Percentiles rank a stretch among this genome's conserved stretches.
Evolutionary conservation across 1,140 invertebrate species (phyloP).

Genomic region (Drosophila eugracilis): DNA sequence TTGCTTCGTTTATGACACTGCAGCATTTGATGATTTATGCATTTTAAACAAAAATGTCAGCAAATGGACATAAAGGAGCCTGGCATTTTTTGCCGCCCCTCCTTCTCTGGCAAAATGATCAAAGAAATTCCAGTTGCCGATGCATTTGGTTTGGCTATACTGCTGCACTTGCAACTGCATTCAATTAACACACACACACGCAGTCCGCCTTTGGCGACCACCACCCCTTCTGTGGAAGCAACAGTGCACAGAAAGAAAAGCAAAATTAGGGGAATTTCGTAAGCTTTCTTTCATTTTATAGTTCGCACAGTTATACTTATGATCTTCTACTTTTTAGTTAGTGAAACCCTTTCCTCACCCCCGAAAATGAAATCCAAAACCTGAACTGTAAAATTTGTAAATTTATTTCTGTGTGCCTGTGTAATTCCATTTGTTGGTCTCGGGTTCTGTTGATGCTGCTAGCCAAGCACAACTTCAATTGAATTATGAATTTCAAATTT

Average conservation of each 20-base stretch:
- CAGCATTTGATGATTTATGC: constrained; percentile 77
- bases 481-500: constrained; percentile 79
- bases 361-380: too few species aligned
- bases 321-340: background rate
- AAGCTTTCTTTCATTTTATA: too few species aligned
- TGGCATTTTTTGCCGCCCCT: constrained; percentile 7
- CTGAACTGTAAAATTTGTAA: background rate
- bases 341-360: too few species aligned
- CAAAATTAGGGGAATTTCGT: too few species aligned
- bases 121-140: constrained; percentile 30
- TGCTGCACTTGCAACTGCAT: constrained; percentile 26
- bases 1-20: constrained; percentile 74
- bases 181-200: constrained; percentile 33
- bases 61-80: constrained; percentile 49
- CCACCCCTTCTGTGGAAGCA: background rate
- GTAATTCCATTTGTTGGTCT: constrained; percentile 48
- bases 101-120: constrained; percentile 22
- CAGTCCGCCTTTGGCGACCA: constrained; percentile 35
- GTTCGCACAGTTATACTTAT: too few species aligned
- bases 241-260: constrained; percentile 5
- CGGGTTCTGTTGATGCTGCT: constrained; percentile 38
- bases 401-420: constrained; percentile 1
- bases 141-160: constrained; percentile 2
- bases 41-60: constrained; percentile 79
- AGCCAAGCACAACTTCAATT: constrained; percentile 72